A percentile compares a stretch with the other conserved stretches of the same genome.
These are phyloP conservation scores for Microcebus murinus DNA, from an alignment of 2,113 vertebrate species.

Conservation along the genomic window DNA sequence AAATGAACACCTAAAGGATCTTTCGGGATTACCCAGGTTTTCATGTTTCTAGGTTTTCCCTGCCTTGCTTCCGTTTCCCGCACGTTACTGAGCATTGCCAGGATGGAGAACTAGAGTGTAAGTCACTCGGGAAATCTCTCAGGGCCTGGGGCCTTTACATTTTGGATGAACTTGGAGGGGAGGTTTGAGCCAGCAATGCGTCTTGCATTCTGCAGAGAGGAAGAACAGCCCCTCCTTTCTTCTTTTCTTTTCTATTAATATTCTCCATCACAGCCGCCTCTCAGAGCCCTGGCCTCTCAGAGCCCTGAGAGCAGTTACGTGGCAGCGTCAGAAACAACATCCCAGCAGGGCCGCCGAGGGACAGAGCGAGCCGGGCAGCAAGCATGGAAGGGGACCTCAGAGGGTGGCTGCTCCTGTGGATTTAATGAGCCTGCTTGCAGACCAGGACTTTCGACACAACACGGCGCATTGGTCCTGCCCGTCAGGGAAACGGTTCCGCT, in stretches of 20 bases:
- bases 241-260: not conserved
- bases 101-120: not conserved
- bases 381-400: not conserved
- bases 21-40: not conserved
- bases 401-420: not conserved
- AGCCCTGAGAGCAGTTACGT: not conserved
- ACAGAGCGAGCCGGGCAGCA: not conserved
- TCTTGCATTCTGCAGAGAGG: not conserved
- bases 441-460: not conserved
- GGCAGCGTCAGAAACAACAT: not conserved
- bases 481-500: not conserved
- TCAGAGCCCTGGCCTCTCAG: not conserved
- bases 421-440: not conserved
- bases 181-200: not conserved
- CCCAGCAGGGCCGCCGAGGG: not conserved
- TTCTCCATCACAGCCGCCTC: not conserved
- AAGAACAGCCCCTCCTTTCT: no score
- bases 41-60: not conserved
- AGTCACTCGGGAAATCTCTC: not conserved
- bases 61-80: not conserved
- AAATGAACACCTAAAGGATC: not conserved
- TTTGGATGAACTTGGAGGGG: not conserved
- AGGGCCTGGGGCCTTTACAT: not conserved
- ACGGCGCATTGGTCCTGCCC: not conserved
- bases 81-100: rapidly evolving